Conservation (phyloP, 2,888 invertebrate species). For the Drosophila niveifrons region DNA sequence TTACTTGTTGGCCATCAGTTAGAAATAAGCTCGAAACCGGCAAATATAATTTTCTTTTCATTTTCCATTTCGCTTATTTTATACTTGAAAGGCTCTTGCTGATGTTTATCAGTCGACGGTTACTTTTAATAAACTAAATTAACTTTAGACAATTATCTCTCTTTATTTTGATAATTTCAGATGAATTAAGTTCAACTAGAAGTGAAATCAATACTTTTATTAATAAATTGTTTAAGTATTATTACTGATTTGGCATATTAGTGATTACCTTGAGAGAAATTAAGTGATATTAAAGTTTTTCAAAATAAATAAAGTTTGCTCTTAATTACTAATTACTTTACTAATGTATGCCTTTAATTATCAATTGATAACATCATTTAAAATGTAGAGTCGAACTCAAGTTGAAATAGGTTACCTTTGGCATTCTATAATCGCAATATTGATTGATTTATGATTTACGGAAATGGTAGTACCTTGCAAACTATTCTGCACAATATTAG, state of each 20-base stretch:
- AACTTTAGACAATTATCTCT: conserved; percentile 59
- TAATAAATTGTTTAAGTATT: too few relatives aligned
- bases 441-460: conserved; percentile 12
- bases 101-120: conserved; percentile 71
- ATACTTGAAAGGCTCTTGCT: conserved; percentile 56
- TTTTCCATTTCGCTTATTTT: conserved; percentile 57
- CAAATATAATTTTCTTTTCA: conserved; percentile 60
- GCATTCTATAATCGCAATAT: neutral
- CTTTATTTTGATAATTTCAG: conserved; percentile 77
- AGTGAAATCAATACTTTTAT: neutral
- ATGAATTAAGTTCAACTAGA: conserved; percentile 35
- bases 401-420: neutral
- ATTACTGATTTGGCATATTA: too few relatives aligned
- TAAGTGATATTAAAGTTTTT: too few relatives aligned
- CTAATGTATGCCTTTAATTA: too few relatives aligned
- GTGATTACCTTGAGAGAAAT: too few relatives aligned
- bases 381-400: neutral
- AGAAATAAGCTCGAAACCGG: conserved; percentile 45
- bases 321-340: too few relatives aligned
- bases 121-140: conserved; percentile 77
- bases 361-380: too few relatives aligned
- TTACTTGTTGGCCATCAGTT: conserved; percentile 75
- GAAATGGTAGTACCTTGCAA: conserved; percentile 17
- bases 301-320: too few relatives aligned
- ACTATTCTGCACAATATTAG: conserved; percentile 21